These are phyloP conservation scores for Himantopus leucocephalus DNA, from an alignment of 2,113 vertebrate genomes.

Conservation along the genomic window DNA sequence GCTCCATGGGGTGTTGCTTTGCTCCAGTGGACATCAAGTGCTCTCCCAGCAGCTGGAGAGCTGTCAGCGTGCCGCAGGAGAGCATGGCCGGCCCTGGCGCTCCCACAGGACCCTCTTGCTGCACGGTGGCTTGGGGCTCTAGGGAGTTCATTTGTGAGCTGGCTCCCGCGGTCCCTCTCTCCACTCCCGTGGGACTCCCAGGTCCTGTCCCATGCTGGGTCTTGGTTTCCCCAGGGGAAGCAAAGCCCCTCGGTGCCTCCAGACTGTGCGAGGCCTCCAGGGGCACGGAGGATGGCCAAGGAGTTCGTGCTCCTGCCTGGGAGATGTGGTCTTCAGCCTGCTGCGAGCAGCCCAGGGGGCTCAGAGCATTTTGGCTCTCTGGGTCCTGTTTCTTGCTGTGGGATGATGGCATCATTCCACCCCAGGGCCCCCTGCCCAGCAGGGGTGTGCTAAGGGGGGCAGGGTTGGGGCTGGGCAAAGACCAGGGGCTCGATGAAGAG, in stretches of 20 bases:
- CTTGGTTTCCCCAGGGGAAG: neutral
- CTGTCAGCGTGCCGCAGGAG: accelerated
- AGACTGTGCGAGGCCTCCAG: neutral
- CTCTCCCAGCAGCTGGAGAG: neutral
- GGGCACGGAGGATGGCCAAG: neutral
- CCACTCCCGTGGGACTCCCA: neutral
- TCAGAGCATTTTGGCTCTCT: neutral
- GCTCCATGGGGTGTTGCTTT: neutral
- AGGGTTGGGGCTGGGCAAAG: neutral
- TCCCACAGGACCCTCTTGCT: accelerated
- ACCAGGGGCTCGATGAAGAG: neutral
- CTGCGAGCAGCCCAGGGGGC: neutral
- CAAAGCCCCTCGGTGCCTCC: neutral
- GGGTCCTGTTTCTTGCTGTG: neutral
- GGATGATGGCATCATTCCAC: neutral
- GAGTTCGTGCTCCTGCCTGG: neutral
- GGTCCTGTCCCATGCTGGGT: neutral
- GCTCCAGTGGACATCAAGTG: neutral
- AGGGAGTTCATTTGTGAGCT: neutral
- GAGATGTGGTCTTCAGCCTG: neutral
- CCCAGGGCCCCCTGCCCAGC: neutral
- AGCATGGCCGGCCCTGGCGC: neutral
- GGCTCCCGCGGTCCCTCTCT: neutral
- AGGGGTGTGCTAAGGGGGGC: neutral
- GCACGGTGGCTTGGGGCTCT: accelerated